Evolutionary conservation across 2,888 invertebrate genomes (phyloP).

Genomic region (Vannuccia rotundouncinata): DNA sequence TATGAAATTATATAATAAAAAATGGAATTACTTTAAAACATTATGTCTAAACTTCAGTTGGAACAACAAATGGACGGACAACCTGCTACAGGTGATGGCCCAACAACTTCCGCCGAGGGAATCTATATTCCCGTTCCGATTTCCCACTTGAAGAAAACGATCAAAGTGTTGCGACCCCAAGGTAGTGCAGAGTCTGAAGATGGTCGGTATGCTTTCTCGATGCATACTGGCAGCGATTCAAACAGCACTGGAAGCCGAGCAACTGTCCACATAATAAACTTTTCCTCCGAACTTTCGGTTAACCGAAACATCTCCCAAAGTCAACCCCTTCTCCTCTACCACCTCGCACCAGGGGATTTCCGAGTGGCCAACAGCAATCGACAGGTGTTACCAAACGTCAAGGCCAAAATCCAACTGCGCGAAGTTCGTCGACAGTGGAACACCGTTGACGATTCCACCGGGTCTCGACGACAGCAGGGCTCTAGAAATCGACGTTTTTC

Average conservation of each 20-base stretch:
- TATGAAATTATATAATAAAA: neutral
- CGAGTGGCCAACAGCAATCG: neutral
- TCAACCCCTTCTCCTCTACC: slow-evolving; percentile 28
- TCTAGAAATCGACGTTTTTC: neutral
- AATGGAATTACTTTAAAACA: neutral
- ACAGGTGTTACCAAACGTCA: neutral
- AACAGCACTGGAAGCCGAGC: neutral
- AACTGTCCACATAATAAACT: slow-evolving; percentile 33
- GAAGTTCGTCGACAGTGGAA: slow-evolving; percentile 32
- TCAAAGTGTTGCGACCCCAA: neutral
- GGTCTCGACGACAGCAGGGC: neutral
- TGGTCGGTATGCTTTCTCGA: neutral
- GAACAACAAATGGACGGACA: neutral
- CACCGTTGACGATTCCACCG: slow-evolving; percentile 19
- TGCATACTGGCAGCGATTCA: neutral
- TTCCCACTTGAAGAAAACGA: neutral
- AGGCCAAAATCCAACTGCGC: slow-evolving; percentile 5
- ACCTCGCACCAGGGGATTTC: slow-evolving; percentile 29
- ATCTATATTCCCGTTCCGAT: neutral
- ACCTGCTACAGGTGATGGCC: neutral
- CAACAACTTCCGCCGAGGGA: neutral
- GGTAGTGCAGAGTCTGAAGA: slow-evolving; percentile 34
- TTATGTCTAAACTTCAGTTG: neutral
- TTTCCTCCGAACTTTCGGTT: neutral
- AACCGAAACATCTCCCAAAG: slow-evolving; percentile 32